Base-by-base conservation (phyloP, 2,113 vertebrate species). In the Oncorhynchus kisutch region DNA sequence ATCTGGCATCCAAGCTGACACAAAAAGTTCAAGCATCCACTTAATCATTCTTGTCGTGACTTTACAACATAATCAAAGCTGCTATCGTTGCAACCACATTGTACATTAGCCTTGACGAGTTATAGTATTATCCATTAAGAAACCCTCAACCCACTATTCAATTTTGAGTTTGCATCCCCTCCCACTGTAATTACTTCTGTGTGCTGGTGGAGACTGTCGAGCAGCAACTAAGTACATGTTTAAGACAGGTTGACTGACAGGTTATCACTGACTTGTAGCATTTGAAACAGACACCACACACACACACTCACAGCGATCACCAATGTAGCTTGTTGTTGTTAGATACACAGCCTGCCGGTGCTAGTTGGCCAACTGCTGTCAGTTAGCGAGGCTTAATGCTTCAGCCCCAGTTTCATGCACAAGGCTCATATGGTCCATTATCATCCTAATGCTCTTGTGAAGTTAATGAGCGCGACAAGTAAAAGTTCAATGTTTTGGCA, bases 281-380 rank as follows among this genome's bases (percentile, higher is more conserved):
- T n/a, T 71, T 71, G 67, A 68, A 8, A 29, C 5, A 6, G 49
- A 4, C 11, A 51, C 49, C 14, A 51, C 49, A 12, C 14, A 51
- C 49, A 14, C 49, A 51, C 49, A 51, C 11, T 1, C 49, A 51
- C 11, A 48, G 39, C 11, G 27, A 70, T 48, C 31, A 48, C 34
- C n/a, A 49, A n/a, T 45, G 34, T 22, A n/a, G 68, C 25, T 22
- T 45, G 68, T 70, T 68, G 67, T 13, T 39, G 34, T 20, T 27
- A 25, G 5, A 13, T 39, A 31, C 76, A 45, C 27, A 72, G 71
- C 89, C 81, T 90, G 90, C 71, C 88, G 82, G 81, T 76, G 85
- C 91, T 75, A 89, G 90, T 27, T 54, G 24, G 1, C 27, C 62
- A 88, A 77, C 78, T 66, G 54, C 68, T 31, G 73, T 84, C 85